Percentiles rank a stretch among this genome's conserved stretches.
These are phyloP conservation scores for Melieria crassipennis DNA, from an alignment of 2,888 invertebrate species.

Conservation along the genomic window DNA sequence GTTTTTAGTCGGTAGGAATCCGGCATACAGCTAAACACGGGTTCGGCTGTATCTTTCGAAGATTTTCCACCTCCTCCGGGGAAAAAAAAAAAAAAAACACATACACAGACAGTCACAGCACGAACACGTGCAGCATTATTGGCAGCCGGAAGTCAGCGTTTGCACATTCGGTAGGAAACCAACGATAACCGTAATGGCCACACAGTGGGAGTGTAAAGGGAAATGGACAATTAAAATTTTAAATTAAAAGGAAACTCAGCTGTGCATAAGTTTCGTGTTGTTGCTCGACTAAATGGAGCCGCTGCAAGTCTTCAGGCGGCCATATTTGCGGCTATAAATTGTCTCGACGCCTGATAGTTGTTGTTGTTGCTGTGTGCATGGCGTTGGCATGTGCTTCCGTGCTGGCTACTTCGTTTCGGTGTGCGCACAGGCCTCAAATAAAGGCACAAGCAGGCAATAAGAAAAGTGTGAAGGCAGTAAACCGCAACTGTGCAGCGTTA, in stretches of 20 bases:
- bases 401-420: background rate
- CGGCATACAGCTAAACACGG: too few species aligned
- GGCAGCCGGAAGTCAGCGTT: too few species aligned
- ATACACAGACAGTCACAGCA: too few species aligned
- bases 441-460: constrained; percentile 21
- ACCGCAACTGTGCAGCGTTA: constrained; percentile 8
- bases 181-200: too few species aligned
- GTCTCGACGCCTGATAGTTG: constrained; percentile 3
- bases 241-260: constrained; percentile 35
- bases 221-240: constrained; percentile 39
- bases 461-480: constrained; percentile 27
- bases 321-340: constrained; percentile 27
- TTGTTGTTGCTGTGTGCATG: background rate
- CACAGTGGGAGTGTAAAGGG: constrained; percentile 6
- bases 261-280: constrained; percentile 16
- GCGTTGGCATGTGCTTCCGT: background rate
- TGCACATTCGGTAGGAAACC: too few species aligned
- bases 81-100: too few species aligned
- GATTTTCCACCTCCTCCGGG: too few species aligned
- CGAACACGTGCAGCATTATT: too few species aligned
- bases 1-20: too few species aligned
- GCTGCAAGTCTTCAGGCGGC: too few species aligned
- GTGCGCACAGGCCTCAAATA: constrained; percentile 10
- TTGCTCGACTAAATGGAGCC: background rate
- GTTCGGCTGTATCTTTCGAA: too few species aligned